Evolutionary conservation across 2,797 vertebrate species (phyloP).

Genomic region (Enteromius argenteus): DNA sequence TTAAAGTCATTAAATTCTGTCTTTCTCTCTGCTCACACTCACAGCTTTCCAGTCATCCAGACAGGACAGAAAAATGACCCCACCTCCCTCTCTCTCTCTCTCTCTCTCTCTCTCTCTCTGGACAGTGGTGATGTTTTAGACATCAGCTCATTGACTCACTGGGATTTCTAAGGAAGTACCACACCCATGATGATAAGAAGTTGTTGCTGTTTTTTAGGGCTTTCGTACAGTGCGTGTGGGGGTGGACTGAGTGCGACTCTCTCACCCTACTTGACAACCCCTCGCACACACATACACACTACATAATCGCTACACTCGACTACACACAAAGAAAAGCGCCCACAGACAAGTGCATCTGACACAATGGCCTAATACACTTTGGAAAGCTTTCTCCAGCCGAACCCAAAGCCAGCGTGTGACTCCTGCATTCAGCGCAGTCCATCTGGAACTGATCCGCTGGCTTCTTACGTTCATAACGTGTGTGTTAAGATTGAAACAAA

Average conservation of each 20-base stretch:
- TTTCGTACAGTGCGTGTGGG: conserved; percentile 6
- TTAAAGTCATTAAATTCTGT: conserved; percentile 31
- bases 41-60: conserved; percentile 5
- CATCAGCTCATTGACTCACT: conserved; percentile 52
- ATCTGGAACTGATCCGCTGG: conserved; percentile 76
- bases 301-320: conserved; percentile 13
- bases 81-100: conserved; percentile 64
- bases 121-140: conserved; percentile 41
- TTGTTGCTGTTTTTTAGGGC: conserved; percentile 7
- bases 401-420: conserved; percentile 61
- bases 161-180: conserved; percentile 62
- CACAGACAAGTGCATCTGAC: conserved; percentile 1
- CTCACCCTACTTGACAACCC: conserved; percentile 14
- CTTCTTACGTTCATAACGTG: conserved; percentile 43
- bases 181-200: conserved; percentile 57
- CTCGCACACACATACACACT: neutral
- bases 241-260: conserved; percentile 5
- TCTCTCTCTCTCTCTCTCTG: conserved; percentile 62
- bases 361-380: conserved; percentile 56
- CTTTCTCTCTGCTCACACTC: conserved; percentile 47
- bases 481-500: conserved; percentile 60
- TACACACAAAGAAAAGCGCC: conserved; percentile 17
- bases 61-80: conserved; percentile 18
- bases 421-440: conserved; percentile 67
- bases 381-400: conserved; percentile 53